Conservation (phyloP, 1,140 invertebrate species). For the Ceratosolen fusciceps region DNA sequence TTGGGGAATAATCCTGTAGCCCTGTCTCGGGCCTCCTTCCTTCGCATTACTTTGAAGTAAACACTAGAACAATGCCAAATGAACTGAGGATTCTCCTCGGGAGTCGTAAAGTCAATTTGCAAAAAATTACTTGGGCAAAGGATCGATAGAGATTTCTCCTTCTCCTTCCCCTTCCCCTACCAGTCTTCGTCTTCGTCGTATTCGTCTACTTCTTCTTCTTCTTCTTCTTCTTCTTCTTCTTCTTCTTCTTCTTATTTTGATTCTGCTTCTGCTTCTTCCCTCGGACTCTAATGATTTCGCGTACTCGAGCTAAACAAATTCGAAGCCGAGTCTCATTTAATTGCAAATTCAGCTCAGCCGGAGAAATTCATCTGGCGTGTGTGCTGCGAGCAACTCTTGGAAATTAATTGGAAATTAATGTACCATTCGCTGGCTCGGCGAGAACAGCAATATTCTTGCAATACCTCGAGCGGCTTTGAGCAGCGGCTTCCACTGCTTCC, state of each 20-base stretch:
- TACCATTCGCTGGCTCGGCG: no score
- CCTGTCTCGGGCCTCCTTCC: constrained; percentile 2
- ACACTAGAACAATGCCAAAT: constrained; percentile 38
- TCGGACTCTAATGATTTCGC: neutral
- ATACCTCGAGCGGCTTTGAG: neutral
- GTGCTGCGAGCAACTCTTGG: neutral
- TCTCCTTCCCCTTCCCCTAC: no score
- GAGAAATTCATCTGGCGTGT: neutral
- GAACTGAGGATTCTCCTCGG: neutral
- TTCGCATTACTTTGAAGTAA: constrained; percentile 8
- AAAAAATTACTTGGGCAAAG: neutral
- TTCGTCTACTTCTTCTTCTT: no score
- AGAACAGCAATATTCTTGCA: neutral
- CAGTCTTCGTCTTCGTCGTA: no score
- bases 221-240: no score
- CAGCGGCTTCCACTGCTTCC: neutral
- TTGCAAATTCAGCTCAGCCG: neutral
- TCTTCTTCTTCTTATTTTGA: no score
- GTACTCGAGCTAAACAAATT: neutral
- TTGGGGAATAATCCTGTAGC: neutral
- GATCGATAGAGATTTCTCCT: neutral
- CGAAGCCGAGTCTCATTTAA: neutral
- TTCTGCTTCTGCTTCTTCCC: no score
- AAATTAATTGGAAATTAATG: neutral
- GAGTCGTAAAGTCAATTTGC: neutral